Evolutionary conservation across 2,888 invertebrate genomes (phyloP).

Genomic region (Creontiades dilutus): DNA sequence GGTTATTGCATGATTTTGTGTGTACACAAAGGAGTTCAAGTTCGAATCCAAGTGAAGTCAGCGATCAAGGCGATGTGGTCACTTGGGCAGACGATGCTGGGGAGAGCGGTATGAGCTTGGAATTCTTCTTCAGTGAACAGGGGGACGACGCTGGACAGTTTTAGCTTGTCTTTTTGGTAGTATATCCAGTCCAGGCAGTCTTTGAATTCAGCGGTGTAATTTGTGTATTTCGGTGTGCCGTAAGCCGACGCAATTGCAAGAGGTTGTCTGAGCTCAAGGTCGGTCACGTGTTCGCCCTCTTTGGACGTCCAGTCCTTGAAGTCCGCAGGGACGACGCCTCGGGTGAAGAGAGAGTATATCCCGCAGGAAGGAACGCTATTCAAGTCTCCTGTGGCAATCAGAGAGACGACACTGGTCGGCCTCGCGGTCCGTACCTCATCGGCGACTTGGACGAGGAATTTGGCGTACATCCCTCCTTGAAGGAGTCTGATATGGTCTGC

Average conservation of each 20-base stretch:
- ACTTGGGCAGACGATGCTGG: slow-evolving; percentile 93
- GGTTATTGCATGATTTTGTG: neutral
- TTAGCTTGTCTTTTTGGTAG: slow-evolving; percentile 84
- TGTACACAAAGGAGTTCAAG: neutral
- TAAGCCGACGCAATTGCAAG: slow-evolving; percentile 87
- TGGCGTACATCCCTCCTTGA: slow-evolving; percentile 87
- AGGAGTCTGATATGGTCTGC: slow-evolving; percentile 93
- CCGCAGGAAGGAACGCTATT: slow-evolving; percentile 92
- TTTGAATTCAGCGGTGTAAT: slow-evolving; percentile 89
- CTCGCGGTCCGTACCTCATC: neutral
- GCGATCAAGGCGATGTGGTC: slow-evolving; percentile 94
- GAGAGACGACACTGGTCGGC: slow-evolving; percentile 79
- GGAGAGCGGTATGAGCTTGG: slow-evolving; percentile 86
- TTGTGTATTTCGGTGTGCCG: slow-evolving; percentile 90
- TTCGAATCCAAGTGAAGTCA: slow-evolving; percentile 83
- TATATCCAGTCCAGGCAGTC: slow-evolving; percentile 96
- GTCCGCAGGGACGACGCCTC: slow-evolving; percentile 83
- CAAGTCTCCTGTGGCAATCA: slow-evolving; percentile 95
- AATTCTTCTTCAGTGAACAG: slow-evolving; percentile 90
- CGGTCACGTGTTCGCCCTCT: slow-evolving; percentile 84
- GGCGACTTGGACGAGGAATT: slow-evolving; percentile 38
- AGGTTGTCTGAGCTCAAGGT: slow-evolving; percentile 84
- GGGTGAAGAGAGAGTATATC: slow-evolving; percentile 88
- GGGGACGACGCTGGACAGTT: slow-evolving; percentile 85
- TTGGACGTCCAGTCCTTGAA: slow-evolving; percentile 89